A percentile compares a stretch with the other conserved stretches of the same genome.
Conservation (phyloP, 1,140 invertebrate genomes). For the Bombus difficillimus region DNA sequence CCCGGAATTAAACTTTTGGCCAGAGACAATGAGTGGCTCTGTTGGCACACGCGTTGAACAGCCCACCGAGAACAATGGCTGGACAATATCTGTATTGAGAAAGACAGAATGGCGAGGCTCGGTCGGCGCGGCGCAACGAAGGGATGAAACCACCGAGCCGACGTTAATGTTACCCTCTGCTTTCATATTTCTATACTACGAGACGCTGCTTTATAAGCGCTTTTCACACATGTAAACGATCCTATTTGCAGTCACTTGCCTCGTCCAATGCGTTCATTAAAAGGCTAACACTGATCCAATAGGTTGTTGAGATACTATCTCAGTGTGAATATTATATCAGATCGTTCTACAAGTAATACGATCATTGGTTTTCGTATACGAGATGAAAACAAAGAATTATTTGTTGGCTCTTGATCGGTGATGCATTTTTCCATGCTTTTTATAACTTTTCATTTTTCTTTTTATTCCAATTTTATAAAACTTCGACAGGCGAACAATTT, state of each 20-base stretch:
- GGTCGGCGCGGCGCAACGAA: neutral
- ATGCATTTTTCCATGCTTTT: too few relatives aligned
- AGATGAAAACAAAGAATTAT: too few relatives aligned
- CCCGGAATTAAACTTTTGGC: conserved; percentile 67
- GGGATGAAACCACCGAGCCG: neutral
- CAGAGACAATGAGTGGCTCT: conserved; percentile 60
- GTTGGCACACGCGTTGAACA: conserved; percentile 59
- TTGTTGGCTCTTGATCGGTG: too few relatives aligned
- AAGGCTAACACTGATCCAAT: too few relatives aligned
- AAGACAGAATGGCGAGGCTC: conserved; percentile 20
- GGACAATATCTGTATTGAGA: conserved; percentile 56
- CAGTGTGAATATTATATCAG: neutral
- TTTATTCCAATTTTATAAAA: too few relatives aligned
- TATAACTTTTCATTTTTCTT: too few relatives aligned
- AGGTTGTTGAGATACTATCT: neutral
- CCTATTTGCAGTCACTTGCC: neutral
- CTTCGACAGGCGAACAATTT: too few relatives aligned
- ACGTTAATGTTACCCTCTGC: conserved; percentile 51
- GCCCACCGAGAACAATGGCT: conserved; percentile 62
- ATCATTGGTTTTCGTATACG: neutral
- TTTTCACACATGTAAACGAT: conserved; percentile 12
- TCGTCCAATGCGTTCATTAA: neutral
- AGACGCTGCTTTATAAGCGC: neutral
- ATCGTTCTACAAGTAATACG: neutral
- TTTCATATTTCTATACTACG: conserved; percentile 34